phyloP scores from a whole-genome alignment of 2,113 vertebrate genomes.

The Microcebus tavaratra region DNA sequence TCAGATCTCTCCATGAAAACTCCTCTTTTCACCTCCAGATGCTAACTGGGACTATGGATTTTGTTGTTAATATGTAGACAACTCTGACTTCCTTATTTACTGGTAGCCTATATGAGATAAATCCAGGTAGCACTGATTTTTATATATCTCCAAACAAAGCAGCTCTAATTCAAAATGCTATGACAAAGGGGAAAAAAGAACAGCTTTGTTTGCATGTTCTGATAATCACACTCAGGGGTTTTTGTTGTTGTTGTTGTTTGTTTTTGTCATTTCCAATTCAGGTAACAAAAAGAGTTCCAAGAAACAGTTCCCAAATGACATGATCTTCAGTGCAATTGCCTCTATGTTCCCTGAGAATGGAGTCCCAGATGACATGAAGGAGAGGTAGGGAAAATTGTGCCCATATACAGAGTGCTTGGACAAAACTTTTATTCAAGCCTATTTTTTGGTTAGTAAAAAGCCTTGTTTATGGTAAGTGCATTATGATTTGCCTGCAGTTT shows the following conservation, averaged over 20 bases:
- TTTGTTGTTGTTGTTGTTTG: neutral
- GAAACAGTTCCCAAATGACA: constrained; percentile 94
- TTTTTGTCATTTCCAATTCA: constrained; percentile 73
- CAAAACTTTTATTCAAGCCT: neutral
- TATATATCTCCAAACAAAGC: neutral
- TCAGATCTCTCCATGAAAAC: neutral
- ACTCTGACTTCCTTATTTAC: neutral
- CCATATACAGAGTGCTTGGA: neutral
- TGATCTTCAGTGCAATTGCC: constrained; percentile 98
- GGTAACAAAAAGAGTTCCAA: constrained; percentile 89
- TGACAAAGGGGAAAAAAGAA: neutral
- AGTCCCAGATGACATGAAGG: constrained; percentile 96
- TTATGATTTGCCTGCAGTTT: neutral
- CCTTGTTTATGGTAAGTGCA: neutral
- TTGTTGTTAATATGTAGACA: neutral
- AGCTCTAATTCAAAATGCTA: neutral
- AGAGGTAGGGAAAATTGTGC: constrained; percentile 89
- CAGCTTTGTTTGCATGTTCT: neutral
- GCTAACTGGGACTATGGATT: neutral
- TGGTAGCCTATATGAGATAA: neutral
- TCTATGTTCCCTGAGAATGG: constrained; percentile 99
- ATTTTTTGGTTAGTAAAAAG: neutral
- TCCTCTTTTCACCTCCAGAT: neutral
- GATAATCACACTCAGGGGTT: neutral
- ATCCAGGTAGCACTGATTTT: neutral